Evolutionary conservation across 2,113 vertebrate genomes (phyloP), one percentile per base, ranked within the genome.

Genomic region (Hippocampus zosterae): DNA sequence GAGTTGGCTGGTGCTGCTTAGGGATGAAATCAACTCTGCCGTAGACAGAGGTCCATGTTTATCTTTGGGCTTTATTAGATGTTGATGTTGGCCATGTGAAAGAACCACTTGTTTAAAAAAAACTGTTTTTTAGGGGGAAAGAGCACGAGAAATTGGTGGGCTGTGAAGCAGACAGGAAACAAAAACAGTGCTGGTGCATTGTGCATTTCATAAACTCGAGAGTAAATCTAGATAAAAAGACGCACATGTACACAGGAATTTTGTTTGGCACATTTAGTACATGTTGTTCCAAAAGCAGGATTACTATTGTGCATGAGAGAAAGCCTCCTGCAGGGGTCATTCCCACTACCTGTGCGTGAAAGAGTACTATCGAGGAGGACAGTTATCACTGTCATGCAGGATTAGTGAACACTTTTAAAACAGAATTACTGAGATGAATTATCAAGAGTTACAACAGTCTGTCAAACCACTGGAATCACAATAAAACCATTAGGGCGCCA

Each of bases 21-120:
- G 83, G 88, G 89, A 91, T 90, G 88, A 90, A 91, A 90, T 91
- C 86, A 88, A 90, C 84, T 91, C 90, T 88, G 89, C 85, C 82
- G 85, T 82, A 74, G 88, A 90, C 78, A 79, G 79, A 83, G 79
- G 76, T 86, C 88, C 84, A 61, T 91, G 90, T 92, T 92, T 92
- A 91, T 91, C 89, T 91, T 91, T 84, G 81, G 76, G 78, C 90
- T 90, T 92, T 91, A 90, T 90, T 91, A 84, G 87, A 91, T 91
- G 90, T 92, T 92, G 90, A 91, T 92, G 87, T 92, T 92, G 90
- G 91, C 90, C 18, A 73, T 77, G 76, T 73, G 71, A 89, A 79
- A 89, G 83, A 83, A 89, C 85, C 88, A 84, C 89, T 89, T 90
- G 87, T 92, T 90, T 86, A 89, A 87, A 89, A 85, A 83, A 85